Evolutionary conservation across 2,888 invertebrate genomes (phyloP).

Genomic region (Xanthia togata): DNA sequence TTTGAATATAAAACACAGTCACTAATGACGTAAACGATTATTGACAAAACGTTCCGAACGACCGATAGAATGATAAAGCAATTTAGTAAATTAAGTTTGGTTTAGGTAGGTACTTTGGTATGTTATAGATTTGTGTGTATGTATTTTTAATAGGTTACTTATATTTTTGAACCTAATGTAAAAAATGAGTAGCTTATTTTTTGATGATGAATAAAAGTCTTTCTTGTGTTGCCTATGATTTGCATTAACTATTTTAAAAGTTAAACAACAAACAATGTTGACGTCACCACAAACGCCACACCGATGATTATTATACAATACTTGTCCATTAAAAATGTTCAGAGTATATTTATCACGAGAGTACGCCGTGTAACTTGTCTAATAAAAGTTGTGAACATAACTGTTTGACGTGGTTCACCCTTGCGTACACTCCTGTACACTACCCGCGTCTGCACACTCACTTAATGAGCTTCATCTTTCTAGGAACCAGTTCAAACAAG

Average conservation of each 20-base stretch:
- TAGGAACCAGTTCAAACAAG: conserved; percentile 46
- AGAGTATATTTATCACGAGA: conserved; percentile 23
- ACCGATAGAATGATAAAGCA: conserved; percentile 53
- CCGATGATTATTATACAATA: conserved; percentile 38
- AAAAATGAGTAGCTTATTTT: background rate
- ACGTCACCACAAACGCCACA: background rate
- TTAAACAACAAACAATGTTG: background rate
- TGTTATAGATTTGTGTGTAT: background rate
- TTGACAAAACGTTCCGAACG: conserved; percentile 71
- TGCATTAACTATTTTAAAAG: background rate
- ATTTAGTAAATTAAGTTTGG: conserved; percentile 54
- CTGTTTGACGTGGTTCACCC: conserved; percentile 68
- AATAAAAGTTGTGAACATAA: conserved; percentile 66
- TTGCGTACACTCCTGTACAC: conserved; percentile 58
- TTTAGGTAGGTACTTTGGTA: background rate
- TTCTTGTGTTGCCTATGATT: background rate
- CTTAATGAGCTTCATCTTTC: conserved; percentile 59
- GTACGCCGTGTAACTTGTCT: conserved; percentile 54
- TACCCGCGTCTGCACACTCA: conserved; percentile 53
- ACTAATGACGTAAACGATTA: conserved; percentile 80
- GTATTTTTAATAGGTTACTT: background rate
- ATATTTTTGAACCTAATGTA: background rate
- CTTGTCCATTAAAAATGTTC: conserved; percentile 33
- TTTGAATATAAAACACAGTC: conserved; percentile 77
- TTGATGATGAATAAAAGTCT: background rate